phyloP scores from a whole-genome alignment of 2,113 vertebrate genomes.

The Pelvicachromis taeniatus region DNA sequence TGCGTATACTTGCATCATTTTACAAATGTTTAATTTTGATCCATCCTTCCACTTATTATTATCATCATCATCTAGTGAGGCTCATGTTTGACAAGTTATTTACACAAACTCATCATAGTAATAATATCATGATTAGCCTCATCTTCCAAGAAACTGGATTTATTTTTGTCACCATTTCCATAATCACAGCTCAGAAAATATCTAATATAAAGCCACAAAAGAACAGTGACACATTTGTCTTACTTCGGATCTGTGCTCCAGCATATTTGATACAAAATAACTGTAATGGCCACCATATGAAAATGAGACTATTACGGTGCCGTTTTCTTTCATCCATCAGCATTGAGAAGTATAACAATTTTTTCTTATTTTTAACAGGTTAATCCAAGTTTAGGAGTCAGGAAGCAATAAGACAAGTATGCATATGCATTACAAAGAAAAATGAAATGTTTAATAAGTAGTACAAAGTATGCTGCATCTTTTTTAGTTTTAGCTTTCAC shows the following conservation, averaged over 20 bases:
- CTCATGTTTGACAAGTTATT: not conserved
- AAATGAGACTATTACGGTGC: not conserved
- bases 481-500: too few species aligned
- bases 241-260: not conserved
- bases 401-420: not conserved
- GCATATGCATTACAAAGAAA: not conserved
- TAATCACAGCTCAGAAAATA: not conserved
- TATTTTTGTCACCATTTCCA: not conserved
- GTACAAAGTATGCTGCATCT: not conserved
- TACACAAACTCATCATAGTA: not conserved
- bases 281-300: not conserved
- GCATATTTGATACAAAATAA: not conserved
- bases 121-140: not conserved
- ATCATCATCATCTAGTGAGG: not conserved
- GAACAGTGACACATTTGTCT: not conserved
- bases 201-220: not conserved
- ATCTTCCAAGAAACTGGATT: not conserved
- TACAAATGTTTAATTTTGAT: not conserved
- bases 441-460: not conserved
- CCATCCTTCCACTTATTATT: not conserved
- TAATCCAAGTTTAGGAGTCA: not conserved
- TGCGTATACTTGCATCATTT: not conserved
- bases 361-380: not conserved
- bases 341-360: not conserved
- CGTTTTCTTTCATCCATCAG: not conserved